These are phyloP conservation scores for Falco berigora DNA, from an alignment of 2,797 vertebrate genomes.

Conservation along the genomic window DNA sequence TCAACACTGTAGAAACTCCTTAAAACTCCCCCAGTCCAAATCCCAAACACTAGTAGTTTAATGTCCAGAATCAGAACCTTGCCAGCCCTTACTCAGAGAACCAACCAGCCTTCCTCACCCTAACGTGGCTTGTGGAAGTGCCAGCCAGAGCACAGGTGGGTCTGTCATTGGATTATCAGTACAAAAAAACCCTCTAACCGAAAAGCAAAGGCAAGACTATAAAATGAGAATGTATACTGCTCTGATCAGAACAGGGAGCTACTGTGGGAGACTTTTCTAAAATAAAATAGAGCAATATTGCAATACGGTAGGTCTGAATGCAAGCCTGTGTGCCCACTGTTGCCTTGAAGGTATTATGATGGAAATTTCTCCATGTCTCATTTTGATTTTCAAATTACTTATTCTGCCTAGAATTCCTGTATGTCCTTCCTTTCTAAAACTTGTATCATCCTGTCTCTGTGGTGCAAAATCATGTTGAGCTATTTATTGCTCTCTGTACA, in stretches of 20 bases:
- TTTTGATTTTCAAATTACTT: background rate
- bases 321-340: background rate
- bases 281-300: background rate
- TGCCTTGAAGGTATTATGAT: background rate
- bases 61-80: background rate
- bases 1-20: background rate
- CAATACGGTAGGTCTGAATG: background rate
- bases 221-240: background rate
- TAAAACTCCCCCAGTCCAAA: background rate
- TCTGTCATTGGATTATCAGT: background rate
- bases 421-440: background rate
- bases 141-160: background rate
- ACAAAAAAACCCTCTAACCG: background rate
- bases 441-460: background rate
- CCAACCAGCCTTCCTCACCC: background rate
- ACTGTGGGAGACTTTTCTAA: background rate
- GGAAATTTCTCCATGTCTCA: background rate
- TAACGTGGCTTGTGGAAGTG: background rate
- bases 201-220: background rate
- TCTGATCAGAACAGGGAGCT: background rate
- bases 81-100: background rate
- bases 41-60: background rate
- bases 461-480: background rate
- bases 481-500: background rate
- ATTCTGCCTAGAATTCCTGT: background rate